Conservation (phyloP, 92 coral and sea anemone genomes). For the Anthopleura xanthogrammica region DNA sequence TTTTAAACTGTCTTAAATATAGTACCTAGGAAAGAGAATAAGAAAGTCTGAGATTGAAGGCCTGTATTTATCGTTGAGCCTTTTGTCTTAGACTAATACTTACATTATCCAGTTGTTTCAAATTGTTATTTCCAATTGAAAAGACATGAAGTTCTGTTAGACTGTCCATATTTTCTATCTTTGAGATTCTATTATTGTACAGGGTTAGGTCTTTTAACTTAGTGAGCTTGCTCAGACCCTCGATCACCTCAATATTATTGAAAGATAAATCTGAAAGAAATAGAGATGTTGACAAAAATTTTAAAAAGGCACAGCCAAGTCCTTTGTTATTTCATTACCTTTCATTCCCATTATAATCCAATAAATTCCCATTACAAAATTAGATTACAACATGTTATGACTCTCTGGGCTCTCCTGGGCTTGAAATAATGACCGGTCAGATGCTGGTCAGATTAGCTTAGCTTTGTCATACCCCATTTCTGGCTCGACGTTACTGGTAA, state of each 20-base stretch:
- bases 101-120: constrained; percentile 94
- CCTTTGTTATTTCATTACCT: too few species aligned
- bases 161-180: constrained; percentile 90
- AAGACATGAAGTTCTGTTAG: constrained; percentile 84
- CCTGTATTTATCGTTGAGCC: too few species aligned
- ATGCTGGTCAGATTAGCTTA: background rate
- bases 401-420: background rate
- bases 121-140: constrained; percentile 91
- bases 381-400: background rate
- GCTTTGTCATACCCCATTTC: too few species aligned
- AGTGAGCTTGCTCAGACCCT: constrained; percentile 86
- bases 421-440: background rate
- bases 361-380: too few species aligned
- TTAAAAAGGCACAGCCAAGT: too few species aligned
- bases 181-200: constrained; percentile 92
- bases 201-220: constrained; percentile 88
- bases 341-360: too few species aligned
- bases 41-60: background rate
- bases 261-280: constrained; percentile 82
- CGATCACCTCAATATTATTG: constrained; percentile 95
- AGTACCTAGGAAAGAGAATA: constrained; percentile 53
- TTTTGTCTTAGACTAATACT: constrained; percentile 6
- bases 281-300: too few species aligned
- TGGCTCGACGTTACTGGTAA: too few species aligned
- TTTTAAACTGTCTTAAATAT: constrained; percentile 77